A percentile compares a stretch with the other conserved stretches of the same genome.
These are phyloP conservation scores for Chorisops tibialis DNA, from an alignment of 2,888 invertebrate genomes.

Conservation along the genomic window DNA sequence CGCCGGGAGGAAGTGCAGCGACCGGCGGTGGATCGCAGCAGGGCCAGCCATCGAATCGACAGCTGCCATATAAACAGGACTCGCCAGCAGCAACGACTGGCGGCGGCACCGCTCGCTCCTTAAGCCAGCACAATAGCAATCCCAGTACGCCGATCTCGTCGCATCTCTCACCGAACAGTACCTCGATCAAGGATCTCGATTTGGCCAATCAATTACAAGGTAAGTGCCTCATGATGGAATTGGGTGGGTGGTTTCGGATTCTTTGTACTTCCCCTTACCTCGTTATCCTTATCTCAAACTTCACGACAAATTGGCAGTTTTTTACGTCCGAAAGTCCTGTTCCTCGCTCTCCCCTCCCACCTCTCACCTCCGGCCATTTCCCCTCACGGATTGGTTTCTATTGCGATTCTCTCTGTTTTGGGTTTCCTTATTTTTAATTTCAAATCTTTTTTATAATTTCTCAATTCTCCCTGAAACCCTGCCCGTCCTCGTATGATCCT, in stretches of 20 bases:
- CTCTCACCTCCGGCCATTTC: not conserved
- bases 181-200: slow-evolving; percentile 51
- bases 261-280: not conserved
- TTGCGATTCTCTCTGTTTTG: slow-evolving; percentile 5
- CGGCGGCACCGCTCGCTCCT: slow-evolving; percentile 27
- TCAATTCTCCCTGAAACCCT: too few species aligned
- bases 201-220: slow-evolving; percentile 26
- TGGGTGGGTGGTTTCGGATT: not conserved
- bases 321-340: too few species aligned
- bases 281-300: not conserved
- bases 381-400: not conserved
- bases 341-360: not conserved
- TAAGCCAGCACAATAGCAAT: slow-evolving; percentile 62
- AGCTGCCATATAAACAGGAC: slow-evolving; percentile 58
- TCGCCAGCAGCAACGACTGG: slow-evolving; percentile 54
- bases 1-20: slow-evolving; percentile 29
- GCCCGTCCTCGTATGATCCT: slow-evolving; percentile 1
- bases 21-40: not conserved
- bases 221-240: not conserved
- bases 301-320: not conserved
- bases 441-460: slow-evolving; percentile 19
- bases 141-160: slow-evolving; percentile 69
- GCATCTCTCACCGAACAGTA: slow-evolving; percentile 60
- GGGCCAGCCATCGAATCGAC: slow-evolving; percentile 32
- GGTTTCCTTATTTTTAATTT: slow-evolving; percentile 17